phyloP scores from a whole-genome alignment of 2,113 vertebrate genomes.

The Tretioscincus oriximinensis region DNA sequence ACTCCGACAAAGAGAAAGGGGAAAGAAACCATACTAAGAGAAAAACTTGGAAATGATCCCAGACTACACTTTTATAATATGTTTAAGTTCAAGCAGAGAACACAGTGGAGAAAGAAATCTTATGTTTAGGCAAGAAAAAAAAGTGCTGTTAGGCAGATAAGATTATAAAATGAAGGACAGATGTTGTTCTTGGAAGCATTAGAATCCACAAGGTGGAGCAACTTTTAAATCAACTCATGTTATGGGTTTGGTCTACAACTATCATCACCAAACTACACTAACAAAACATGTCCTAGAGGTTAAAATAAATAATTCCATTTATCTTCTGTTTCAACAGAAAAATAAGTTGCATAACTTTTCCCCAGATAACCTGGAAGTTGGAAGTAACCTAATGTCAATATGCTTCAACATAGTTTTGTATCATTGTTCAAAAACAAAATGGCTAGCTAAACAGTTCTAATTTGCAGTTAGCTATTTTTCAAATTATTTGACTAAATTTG shows the following conservation, averaged over 20 bases:
- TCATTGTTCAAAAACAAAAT: neutral
- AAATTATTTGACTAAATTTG: neutral
- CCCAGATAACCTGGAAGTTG: neutral
- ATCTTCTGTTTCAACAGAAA: slow-evolving; percentile 14
- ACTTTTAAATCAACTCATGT: slow-evolving; percentile 18
- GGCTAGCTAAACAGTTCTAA: neutral
- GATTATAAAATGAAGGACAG: slow-evolving; percentile 2
- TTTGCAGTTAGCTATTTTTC: neutral
- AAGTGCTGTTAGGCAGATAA: slow-evolving; percentile 1
- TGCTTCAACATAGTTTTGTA: neutral
- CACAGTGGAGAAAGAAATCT: slow-evolving; percentile 1
- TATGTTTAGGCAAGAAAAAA: slow-evolving; percentile 15
- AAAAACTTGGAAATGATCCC: neutral
- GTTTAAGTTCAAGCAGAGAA: neutral
- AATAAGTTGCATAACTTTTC: slow-evolving; percentile 4
- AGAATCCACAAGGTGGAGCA: neutral
- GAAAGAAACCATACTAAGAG: neutral
- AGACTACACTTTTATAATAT: rapidly evolving
- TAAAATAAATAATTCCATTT: slow-evolving; percentile 17
- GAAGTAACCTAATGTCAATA: slow-evolving; percentile 11
- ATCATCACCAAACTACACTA: slow-evolving; percentile 23
- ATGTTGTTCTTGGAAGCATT: slow-evolving; percentile 5
- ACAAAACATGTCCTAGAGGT: neutral
- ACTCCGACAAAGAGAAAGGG: neutral
- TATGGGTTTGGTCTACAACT: slow-evolving; percentile 35